Evolutionary conservation across 2,797 vertebrate genomes (phyloP).

Genomic region (Kryptolebias ocellatus): DNA sequence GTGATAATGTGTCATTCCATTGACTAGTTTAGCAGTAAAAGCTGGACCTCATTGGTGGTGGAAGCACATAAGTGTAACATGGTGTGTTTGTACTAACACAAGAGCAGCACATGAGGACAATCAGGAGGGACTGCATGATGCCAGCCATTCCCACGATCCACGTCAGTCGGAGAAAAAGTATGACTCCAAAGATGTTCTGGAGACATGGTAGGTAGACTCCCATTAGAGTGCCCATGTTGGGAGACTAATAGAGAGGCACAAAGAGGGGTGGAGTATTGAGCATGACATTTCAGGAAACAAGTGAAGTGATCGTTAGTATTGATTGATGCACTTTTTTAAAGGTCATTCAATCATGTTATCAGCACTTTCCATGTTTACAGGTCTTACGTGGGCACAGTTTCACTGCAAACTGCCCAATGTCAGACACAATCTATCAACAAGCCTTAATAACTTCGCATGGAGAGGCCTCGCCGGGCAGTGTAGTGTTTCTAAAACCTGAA

Average conservation of each 20-base stretch:
- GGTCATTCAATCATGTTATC: slow-evolving; percentile 68
- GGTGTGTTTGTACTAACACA: slow-evolving; percentile 87
- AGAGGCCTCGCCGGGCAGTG: slow-evolving; percentile 12
- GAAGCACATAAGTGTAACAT: slow-evolving; percentile 6
- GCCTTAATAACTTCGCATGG: slow-evolving; percentile 58
- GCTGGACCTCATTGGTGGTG: slow-evolving; percentile 18
- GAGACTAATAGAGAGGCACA: slow-evolving; percentile 81
- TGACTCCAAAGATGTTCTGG: slow-evolving; percentile 98
- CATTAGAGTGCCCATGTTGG: slow-evolving; percentile 99
- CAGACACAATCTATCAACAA: slow-evolving; percentile 63
- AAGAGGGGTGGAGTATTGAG: slow-evolving; percentile 38
- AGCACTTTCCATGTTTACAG: slow-evolving; percentile 56
- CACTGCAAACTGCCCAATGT: slow-evolving; percentile 36
- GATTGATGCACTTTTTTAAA: slow-evolving; percentile 72
- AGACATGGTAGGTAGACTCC: slow-evolving; percentile 98
- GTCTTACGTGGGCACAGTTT: slow-evolving; percentile 37
- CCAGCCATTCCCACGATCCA: slow-evolving; percentile 98
- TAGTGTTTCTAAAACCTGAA: slow-evolving; percentile 44
- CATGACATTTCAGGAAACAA: slow-evolving; percentile 70
- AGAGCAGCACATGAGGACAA: slow-evolving; percentile 97
- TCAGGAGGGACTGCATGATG: slow-evolving; percentile 93
- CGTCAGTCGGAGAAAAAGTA: slow-evolving; percentile 95
- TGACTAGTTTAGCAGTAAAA: slow-evolving; percentile 24
- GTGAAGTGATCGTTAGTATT: slow-evolving; percentile 69
- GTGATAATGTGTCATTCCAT: slow-evolving; percentile 20